Evolutionary conservation across 2,797 vertebrate species (phyloP), one percentile per base, ranked within the genome.

Genomic region (Darevskia nairensis): DNA sequence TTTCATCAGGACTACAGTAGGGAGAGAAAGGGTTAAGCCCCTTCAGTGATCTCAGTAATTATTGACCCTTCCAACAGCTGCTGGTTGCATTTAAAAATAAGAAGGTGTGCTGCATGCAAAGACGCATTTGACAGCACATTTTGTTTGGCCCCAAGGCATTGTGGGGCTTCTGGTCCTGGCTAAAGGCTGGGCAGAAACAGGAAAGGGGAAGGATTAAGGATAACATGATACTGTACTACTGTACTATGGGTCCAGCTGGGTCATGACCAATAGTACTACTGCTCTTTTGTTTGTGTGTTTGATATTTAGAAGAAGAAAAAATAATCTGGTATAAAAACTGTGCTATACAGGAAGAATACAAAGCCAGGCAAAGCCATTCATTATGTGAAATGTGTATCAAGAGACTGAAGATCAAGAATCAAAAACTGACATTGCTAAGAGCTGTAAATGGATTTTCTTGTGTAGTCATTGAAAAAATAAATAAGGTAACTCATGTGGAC

Each of bases 401-500:
- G 93, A 94, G 94, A 92, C 80, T 76, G 92, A 96, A 94, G 95
- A 96, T 96, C 94, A 92, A 93, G 81, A 64, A 93, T 95, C 91
- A 94, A 92, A 96, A 95, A 95, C 96, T 96, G 96, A 97, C 96
- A 94, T 88, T 94, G 89, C 76, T 90, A 92, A 92, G 87, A 92
- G 93, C 79, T 95, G 95, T 95, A 94, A 93, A 96, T 94, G 89
- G 88, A 92, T 88, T 92, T 92, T 93, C 90, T 91, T 93, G 94
- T 94, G 91, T 95, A 96, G 94, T 95, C 95, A 95, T 93, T 61
- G 27, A 81, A 89, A 91, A 88, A 79, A 81, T 39, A 82, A 88
- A 91, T 87, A 79, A 82, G 96, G 96, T 96, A 95, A 96, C 96
- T 96, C 94, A 93, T 95, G 95, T 96, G 96, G 96, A 96, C 96